phyloP scores from a whole-genome alignment of 2,888 invertebrate species.

The Epirrhoe tristata region DNA sequence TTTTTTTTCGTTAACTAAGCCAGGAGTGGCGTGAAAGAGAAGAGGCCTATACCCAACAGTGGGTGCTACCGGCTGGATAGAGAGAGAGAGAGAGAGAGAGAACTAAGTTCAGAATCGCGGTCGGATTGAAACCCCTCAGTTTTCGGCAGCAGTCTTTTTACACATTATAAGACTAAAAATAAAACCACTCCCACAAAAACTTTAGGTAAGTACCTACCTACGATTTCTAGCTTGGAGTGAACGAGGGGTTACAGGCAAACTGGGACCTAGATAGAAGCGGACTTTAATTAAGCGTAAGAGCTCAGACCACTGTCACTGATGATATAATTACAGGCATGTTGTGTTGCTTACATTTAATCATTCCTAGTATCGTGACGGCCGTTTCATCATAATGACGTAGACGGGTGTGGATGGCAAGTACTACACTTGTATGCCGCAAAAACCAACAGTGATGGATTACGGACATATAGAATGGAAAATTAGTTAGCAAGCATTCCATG shows the following conservation, averaged over 20 bases:
- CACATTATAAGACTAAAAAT: too few relatives aligned
- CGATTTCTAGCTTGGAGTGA: too few relatives aligned
- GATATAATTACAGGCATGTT: slow-evolving; percentile 31
- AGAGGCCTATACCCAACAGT: too few relatives aligned
- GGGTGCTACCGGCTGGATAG: too few relatives aligned
- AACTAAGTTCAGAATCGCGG: too few relatives aligned
- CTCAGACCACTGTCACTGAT: slow-evolving; percentile 16
- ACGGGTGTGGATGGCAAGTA: slow-evolving; percentile 45
- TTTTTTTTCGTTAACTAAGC: too few relatives aligned
- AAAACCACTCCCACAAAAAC: too few relatives aligned
- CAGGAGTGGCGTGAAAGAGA: too few relatives aligned
- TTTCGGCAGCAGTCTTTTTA: too few relatives aligned
- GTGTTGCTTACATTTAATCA: slow-evolving; percentile 43
- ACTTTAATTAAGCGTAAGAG: slow-evolving; percentile 22
- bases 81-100: too few relatives aligned
- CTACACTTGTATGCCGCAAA: slow-evolving; percentile 48
- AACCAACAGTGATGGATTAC: slow-evolving; percentile 57
- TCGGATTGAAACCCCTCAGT: too few relatives aligned
- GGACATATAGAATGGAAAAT: slow-evolving; percentile 35
- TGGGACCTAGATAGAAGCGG: background rate
- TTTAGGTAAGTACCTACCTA: too few relatives aligned
- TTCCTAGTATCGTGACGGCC: slow-evolving; percentile 41
- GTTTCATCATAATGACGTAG: slow-evolving; percentile 53
- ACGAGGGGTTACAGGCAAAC: background rate
- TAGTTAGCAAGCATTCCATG: background rate